A percentile compares a stretch with the other conserved stretches of the same genome.
Conservation (phyloP, 2,113 vertebrate species). For the Protobothrops mucrosquamatus region DNA sequence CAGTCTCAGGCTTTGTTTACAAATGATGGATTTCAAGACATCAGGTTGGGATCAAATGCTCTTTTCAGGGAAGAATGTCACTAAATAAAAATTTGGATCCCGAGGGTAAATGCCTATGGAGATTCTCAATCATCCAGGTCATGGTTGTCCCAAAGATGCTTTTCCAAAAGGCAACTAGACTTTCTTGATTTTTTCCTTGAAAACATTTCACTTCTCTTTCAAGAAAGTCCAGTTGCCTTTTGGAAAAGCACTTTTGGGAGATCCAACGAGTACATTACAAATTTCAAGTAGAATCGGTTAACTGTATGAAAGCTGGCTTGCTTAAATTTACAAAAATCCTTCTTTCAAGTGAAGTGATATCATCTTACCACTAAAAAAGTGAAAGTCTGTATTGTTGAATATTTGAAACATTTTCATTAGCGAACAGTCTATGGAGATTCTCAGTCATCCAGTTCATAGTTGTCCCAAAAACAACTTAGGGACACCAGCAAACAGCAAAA, state of each 20-base stretch:
- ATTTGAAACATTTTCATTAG: neutral
- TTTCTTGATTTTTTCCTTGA: too few species aligned
- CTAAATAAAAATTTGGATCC: neutral
- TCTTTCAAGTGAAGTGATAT: neutral
- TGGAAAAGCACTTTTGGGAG: neutral
- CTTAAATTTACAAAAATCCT: neutral
- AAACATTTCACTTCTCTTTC: neutral
- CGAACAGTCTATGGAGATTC: neutral
- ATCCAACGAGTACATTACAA: neutral
- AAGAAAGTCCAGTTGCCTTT: neutral
- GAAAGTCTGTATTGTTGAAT: neutral
- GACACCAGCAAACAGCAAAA: neutral
- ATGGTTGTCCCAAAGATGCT: neutral
- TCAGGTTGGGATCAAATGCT: neutral
- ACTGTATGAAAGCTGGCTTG: neutral
- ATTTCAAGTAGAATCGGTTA: neutral
- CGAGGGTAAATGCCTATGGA: neutral
- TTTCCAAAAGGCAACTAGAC: neutral
- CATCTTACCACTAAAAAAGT: neutral
- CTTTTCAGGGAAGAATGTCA: neutral
- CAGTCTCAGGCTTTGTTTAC: neutral
- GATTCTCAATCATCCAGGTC: neutral
- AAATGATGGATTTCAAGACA: neutral
- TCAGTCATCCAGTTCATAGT: too few species aligned
- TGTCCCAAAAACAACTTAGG: too few species aligned